Base-by-base conservation (phyloP, 92 coral and sea anemone genomes). In the Galaxea fascicularis region DNA sequence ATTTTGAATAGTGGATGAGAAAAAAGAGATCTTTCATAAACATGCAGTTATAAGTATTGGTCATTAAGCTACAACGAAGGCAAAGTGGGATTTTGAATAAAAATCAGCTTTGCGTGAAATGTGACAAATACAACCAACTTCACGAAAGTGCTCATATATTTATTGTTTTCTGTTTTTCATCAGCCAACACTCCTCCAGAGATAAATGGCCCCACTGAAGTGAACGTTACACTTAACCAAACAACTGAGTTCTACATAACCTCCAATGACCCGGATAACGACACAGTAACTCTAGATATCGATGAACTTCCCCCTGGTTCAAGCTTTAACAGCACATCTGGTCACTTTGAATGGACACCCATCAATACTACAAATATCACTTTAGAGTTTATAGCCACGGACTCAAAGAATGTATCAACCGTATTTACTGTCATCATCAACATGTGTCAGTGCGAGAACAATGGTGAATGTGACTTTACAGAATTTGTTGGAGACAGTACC, bases 181-280 rank as follows among this genome's bases (percentile, higher is more conserved):
- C 73, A 93, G 97, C 65, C 26, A 93, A 93, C 81, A 77, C 52
- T 4, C 95, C 98, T 1, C 98, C 98, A 49, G 76, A 73, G 44
- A 86, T 94, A 57, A 68, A 44, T 8, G 89, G 80, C 44, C 96
- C 94, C 18, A 53, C 73, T 10, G 78, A 57, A 30, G 78, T 91
- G 39, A 89, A 84, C 31, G 97, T 87, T 10, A 89, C 85, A 41
- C 76, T 89, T 15, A 75, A 65, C 62, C 63, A 89, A 56, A 47
- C 20, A 44, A 30, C 78, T 0, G 30, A 63, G 16, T 26, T 93
- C 41, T 71, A 66, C 25, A 65, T 91, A 6, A 86, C 84, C 4
- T 73, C 86, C 6, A 30, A 67, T 3, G 97, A 93, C 70, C 89
- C 90, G 4, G 88, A 93, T 52, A 91, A 91, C 71, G 97, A 93